phyloP scores from a whole-genome alignment of 1,140 invertebrate species.

The Bombus polaris region DNA sequence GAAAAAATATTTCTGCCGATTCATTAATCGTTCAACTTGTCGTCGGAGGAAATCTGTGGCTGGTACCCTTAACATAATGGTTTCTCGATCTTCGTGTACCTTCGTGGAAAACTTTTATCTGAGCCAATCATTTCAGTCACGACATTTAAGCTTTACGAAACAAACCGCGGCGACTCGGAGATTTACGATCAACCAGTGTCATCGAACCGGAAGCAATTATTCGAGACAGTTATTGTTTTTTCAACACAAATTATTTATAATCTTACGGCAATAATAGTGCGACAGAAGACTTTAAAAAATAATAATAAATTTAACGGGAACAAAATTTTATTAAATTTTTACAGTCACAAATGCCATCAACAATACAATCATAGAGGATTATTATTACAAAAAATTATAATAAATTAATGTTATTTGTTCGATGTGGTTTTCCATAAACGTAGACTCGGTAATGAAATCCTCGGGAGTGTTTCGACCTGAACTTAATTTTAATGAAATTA shows the following conservation, averaged over 20 bases:
- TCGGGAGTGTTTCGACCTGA: constrained; percentile 63
- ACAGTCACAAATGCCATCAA: not conserved
- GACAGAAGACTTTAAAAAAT: not conserved
- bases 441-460: constrained; percentile 68
- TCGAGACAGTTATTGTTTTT: not conserved
- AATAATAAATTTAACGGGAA: not conserved
- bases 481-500: constrained; percentile 69
- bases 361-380: not conserved
- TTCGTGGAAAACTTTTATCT: constrained; percentile 45
- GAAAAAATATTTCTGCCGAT: constrained; percentile 55
- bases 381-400: not conserved
- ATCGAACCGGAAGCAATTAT: not conserved
- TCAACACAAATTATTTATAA: not conserved
- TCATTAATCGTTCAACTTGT: constrained; percentile 40
- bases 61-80: constrained; percentile 59
- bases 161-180: not conserved
- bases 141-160: constrained; percentile 36
- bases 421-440: constrained; percentile 62
- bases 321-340: not conserved
- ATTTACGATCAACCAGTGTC: constrained; percentile 19
- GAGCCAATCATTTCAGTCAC: constrained; percentile 56
- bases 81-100: constrained; percentile 56
- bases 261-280: too few relatives aligned
- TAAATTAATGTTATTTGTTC: constrained; percentile 17
- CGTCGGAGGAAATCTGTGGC: constrained; percentile 55